Conservation (phyloP, 1,140 invertebrate genomes). For the Lepidostoma basale region DNA sequence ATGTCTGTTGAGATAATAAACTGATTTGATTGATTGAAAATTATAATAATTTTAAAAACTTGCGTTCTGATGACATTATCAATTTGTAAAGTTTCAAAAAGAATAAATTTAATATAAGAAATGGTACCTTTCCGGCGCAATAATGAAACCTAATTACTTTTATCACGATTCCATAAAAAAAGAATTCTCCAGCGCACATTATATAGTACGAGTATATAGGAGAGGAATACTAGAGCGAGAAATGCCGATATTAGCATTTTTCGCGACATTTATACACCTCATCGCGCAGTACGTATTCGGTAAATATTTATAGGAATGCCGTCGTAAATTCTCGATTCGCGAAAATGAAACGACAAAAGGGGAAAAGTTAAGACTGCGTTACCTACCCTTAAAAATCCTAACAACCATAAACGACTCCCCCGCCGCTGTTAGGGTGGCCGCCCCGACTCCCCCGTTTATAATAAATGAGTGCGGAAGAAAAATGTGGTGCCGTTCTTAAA, state of each 20-base stretch:
- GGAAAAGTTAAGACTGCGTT: conserved; percentile 45
- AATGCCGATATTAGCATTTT: conserved; percentile 23
- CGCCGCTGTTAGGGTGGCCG: background rate
- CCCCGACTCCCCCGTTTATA: conserved; percentile 32
- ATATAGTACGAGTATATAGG: too few species aligned
- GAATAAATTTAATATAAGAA: too few species aligned
- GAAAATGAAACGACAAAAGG: conserved; percentile 47
- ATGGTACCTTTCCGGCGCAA: too few species aligned
- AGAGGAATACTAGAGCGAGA: too few species aligned
- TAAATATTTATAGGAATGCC: conserved; percentile 46
- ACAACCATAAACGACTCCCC: conserved; percentile 44
- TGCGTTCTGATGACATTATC: too few species aligned
- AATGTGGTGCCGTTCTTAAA: conserved; percentile 45
- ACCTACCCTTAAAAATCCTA: conserved; percentile 45
- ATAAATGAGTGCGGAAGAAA: conserved; percentile 46
- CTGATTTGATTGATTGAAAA: too few species aligned
- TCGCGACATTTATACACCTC: conserved; percentile 29
- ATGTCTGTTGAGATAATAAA: too few species aligned
- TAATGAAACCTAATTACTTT: too few species aligned
- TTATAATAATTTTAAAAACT: too few species aligned
- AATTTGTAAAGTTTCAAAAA: too few species aligned
- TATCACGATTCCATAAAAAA: too few species aligned
- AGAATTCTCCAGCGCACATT: too few species aligned
- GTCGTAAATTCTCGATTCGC: conserved; percentile 45
- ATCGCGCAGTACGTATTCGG: conserved; percentile 26